Base-by-base conservation (phyloP, 1,140 invertebrate genomes). In the Holotrichia oblita region DNA sequence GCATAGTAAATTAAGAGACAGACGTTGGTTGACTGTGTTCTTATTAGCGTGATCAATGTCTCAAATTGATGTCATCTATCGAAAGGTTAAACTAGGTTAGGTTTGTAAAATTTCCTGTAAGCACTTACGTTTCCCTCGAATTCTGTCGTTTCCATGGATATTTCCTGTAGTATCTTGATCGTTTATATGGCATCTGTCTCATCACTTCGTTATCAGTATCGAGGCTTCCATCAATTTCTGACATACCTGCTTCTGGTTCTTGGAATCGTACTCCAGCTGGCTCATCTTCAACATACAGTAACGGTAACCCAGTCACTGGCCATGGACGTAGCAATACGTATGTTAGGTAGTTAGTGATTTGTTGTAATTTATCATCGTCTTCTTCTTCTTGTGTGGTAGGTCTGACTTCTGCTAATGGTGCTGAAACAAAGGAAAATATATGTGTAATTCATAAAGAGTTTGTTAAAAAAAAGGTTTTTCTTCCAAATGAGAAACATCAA, bases 121-220 rank as follows among this genome's bases (percentile, higher is more conserved):
- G 22, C 24, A 81, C 78, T 77, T 79, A 82, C 79, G 69, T 77
- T 81, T 82, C 82, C 77, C 87, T 84, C 20, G 86, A 85, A 76
- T 89, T 89, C 82, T 91, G 90, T 42, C 91, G 85, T 84, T 91
- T 91, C 88, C 89, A 91, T 6, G 90, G 90, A 85, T 91, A 91
- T 61, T 89, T 88, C 77, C 90, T 87, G 80, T 91, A 91, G 80
- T 90, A 91, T 73, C 90, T 88, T 14, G 90, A 89, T 75, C 90
- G 86, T 79, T 91, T 91, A 10, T 79, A 77, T 9, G 85, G 82
- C 24, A 48, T 24, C 40, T 74, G 75, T 17, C 17, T 77, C 14
- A 40, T 40, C 24, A 73, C 10, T 74, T 78, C 72, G n/a, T 55
- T 14, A 34, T 74, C 76, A n/a, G 14, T 44, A 22, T 80, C 42